These are phyloP conservation scores for Melanostigma gelatinosum DNA, from an alignment of 2,113 vertebrate species.

Conservation along the genomic window DNA sequence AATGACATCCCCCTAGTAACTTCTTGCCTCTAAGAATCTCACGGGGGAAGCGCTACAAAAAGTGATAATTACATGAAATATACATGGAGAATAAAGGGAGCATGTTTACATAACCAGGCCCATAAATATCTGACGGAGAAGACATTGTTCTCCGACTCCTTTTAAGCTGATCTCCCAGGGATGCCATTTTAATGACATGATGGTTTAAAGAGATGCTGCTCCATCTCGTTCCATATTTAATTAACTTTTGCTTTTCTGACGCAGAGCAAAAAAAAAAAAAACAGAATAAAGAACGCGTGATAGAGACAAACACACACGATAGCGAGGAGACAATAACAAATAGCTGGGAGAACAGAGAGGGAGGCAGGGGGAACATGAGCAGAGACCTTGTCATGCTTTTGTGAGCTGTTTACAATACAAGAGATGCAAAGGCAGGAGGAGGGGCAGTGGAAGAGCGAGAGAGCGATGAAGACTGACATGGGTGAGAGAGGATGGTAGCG, in stretches of 20 bases:
- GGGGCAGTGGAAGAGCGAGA: slow-evolving; percentile 61
- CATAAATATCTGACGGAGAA: slow-evolving; percentile 99
- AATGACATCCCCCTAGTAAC: slow-evolving; percentile 97
- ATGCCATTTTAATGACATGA: slow-evolving; percentile 99
- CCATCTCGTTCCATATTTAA: slow-evolving; percentile 99
- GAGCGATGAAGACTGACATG: slow-evolving; percentile 4
- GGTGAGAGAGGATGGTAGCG: not conserved
- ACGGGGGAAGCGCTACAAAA: slow-evolving; percentile 92
- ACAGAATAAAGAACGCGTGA: slow-evolving; percentile 74
- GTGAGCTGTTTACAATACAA: slow-evolving; percentile 85
- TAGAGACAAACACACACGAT: slow-evolving; percentile 88
- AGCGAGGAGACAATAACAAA: slow-evolving; percentile 95
- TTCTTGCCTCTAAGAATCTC: slow-evolving; percentile 88
- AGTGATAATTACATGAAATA: slow-evolving; percentile 99
- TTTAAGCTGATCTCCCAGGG: slow-evolving; percentile 96
- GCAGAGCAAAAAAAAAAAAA: slow-evolving; percentile 66
- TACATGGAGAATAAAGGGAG: slow-evolving; percentile 98
- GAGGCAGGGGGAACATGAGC: slow-evolving; percentile 87
- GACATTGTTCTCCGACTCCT: slow-evolving; percentile 97
- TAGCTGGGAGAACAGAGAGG: slow-evolving; percentile 88
- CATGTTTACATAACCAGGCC: slow-evolving; percentile 99
- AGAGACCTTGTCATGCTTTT: slow-evolving; percentile 92
- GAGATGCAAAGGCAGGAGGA: slow-evolving; percentile 64
- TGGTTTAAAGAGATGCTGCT: slow-evolving; percentile 99
- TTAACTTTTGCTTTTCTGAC: slow-evolving; percentile 98